A percentile compares a stretch with the other conserved stretches of the same genome.
These are phyloP conservation scores for Papilio aristodemus DNA, from an alignment of 1,140 invertebrate genomes.

Conservation along the genomic window DNA sequence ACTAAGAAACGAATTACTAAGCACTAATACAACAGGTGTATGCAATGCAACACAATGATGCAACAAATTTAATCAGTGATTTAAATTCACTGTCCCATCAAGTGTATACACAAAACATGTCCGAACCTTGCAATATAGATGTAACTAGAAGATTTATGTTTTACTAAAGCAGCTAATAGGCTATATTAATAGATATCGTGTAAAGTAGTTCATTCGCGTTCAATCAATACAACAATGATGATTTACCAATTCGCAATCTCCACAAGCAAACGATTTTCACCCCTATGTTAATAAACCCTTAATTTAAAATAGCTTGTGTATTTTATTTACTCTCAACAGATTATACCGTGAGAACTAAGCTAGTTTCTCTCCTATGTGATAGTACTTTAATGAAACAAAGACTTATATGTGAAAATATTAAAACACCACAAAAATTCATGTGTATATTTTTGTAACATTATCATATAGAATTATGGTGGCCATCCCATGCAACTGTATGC, in stretches of 20 bases:
- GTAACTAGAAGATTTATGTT: not conserved
- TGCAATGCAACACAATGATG: too few relatives aligned
- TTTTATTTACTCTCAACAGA: constrained; percentile 24
- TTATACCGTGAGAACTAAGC: constrained; percentile 21
- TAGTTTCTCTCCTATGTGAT: constrained; percentile 22
- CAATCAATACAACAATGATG: constrained; percentile 29
- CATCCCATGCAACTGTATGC: too few relatives aligned
- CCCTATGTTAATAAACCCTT: not conserved
- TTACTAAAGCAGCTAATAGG: constrained; percentile 1
- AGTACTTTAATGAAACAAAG: not conserved
- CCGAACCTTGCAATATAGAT: not conserved
- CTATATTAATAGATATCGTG: constrained; percentile 2
- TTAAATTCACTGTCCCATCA: too few relatives aligned
- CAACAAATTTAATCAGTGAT: too few relatives aligned
- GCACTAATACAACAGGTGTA: too few relatives aligned
- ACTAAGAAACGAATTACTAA: too few relatives aligned
- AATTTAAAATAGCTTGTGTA: constrained; percentile 10
- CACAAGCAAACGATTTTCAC: constrained; percentile 24
- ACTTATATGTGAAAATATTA: constrained; percentile 22
- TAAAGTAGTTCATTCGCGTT: constrained; percentile 19
- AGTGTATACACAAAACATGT: too few relatives aligned
- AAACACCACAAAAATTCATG: too few relatives aligned
- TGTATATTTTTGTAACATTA: too few relatives aligned
- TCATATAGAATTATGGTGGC: too few relatives aligned
- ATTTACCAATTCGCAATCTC: not conserved